Evolutionary conservation across 2,888 invertebrate genomes (phyloP).

Genomic region (Rhagophthalmus giganteus): DNA sequence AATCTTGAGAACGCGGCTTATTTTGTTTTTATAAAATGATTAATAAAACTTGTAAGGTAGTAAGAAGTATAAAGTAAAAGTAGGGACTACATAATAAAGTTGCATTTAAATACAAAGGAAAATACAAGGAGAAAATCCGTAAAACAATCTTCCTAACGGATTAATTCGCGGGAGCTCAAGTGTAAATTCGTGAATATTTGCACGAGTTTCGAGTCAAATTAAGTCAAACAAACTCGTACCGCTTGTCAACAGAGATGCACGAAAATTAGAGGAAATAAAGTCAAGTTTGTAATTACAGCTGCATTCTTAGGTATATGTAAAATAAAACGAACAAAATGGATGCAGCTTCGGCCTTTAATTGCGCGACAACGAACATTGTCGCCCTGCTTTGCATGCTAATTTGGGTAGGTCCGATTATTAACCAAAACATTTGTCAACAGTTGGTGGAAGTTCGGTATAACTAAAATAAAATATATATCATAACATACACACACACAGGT

Average conservation of each 20-base stretch:
- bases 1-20: too few relatives aligned
- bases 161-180: slow-evolving; percentile 21
- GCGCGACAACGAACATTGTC: slow-evolving; percentile 1
- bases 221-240: slow-evolving; percentile 41
- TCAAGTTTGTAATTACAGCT: slow-evolving; percentile 27
- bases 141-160: neutral
- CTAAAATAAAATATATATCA: too few relatives aligned
- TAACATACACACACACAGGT: too few relatives aligned
- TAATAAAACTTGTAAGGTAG: neutral
- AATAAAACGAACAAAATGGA: slow-evolving; percentile 3
- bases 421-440: slow-evolving; percentile 10
- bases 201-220: slow-evolving; percentile 42
- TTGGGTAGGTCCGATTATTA: slow-evolving; percentile 11
- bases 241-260: slow-evolving; percentile 35
- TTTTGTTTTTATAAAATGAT: neutral
- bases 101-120: neutral
- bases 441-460: slow-evolving; percentile 2
- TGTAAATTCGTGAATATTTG: slow-evolving; percentile 44
- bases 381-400: slow-evolving; percentile 9
- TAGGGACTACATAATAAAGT: neutral
- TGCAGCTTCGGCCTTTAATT: slow-evolving; percentile 3
- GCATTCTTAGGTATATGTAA: slow-evolving; percentile 33
- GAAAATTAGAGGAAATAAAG: slow-evolving; percentile 32
- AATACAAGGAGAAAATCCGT: neutral
- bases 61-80: too few relatives aligned